Evolutionary conservation across 2,113 vertebrate genomes (phyloP).

Genomic region (Catharus fuscescens): DNA sequence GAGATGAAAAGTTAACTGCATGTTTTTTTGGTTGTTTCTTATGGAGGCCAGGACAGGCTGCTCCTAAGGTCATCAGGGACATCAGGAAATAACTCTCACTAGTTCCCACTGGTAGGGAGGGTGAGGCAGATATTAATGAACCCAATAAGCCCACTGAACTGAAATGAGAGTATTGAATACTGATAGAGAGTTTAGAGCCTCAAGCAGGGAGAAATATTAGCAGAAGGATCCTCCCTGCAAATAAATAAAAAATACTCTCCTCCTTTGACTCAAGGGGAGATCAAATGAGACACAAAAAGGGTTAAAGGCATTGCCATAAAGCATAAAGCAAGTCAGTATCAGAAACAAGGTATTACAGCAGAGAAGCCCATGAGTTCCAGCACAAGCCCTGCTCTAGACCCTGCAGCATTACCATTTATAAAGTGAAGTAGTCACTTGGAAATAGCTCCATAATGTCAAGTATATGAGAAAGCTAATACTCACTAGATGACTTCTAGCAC

Average conservation of each 20-base stretch:
- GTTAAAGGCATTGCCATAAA: background rate
- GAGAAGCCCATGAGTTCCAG: background rate
- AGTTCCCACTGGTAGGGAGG: background rate
- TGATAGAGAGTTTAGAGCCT: background rate
- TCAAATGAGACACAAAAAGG: background rate
- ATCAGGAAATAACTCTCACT: background rate
- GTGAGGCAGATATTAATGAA: background rate
- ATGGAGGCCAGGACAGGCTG: background rate
- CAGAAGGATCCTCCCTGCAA: background rate
- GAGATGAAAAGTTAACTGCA: background rate
- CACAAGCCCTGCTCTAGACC: background rate
- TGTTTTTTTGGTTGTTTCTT: background rate
- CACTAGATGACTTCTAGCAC: constrained; percentile 34
- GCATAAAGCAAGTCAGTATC: background rate
- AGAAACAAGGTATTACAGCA: background rate
- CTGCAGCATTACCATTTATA: constrained; percentile 28
- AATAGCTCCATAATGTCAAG: constrained; percentile 25
- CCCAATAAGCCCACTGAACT: background rate
- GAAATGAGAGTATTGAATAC: background rate
- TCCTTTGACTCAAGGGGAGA: background rate
- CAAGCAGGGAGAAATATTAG: background rate
- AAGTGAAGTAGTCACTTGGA: background rate
- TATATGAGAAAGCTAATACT: constrained; percentile 37
- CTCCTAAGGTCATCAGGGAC: background rate
- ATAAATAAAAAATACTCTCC: background rate